Percentiles rank a stretch among this genome's conserved stretches.
These are phyloP conservation scores for Phocides pigmalion DNA, from an alignment of 1,140 invertebrate species.

Conservation along the genomic window DNA sequence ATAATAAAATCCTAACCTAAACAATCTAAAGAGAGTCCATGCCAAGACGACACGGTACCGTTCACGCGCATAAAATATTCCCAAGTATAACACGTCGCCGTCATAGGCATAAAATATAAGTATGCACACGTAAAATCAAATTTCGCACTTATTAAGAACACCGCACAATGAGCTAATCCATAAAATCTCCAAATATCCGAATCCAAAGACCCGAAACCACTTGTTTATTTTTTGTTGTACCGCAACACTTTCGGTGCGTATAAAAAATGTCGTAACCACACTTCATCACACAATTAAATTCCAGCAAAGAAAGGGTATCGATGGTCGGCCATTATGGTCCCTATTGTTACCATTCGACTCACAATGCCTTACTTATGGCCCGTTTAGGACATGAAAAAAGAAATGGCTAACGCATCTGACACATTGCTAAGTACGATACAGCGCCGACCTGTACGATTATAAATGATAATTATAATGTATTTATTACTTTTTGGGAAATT, in stretches of 20 bases:
- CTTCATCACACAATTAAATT: conserved; percentile 82
- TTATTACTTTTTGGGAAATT: too few relatives aligned
- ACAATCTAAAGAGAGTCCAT: too few relatives aligned
- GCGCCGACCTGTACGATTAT: background rate
- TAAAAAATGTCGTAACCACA: conserved; percentile 75
- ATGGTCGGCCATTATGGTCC: conserved; percentile 72
- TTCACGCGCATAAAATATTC: too few relatives aligned
- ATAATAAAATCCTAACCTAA: too few relatives aligned
- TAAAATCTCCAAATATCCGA: conserved; percentile 23
- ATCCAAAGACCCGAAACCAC: conserved; percentile 14
- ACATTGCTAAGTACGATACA: conserved; percentile 34
- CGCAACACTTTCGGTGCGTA: conserved; percentile 48
- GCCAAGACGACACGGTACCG: too few relatives aligned
- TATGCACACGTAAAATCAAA: conserved; percentile 2
- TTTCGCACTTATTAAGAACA: conserved; percentile 21
- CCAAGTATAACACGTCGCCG: too few relatives aligned
- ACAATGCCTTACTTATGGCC: conserved; percentile 77
- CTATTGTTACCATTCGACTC: conserved; percentile 77
- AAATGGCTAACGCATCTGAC: conserved; percentile 64
- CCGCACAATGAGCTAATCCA: conserved; percentile 12
- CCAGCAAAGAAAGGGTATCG: conserved; percentile 77
- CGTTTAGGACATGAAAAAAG: conserved; percentile 79
- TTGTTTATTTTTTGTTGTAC: conserved; percentile 26
- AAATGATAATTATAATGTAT: too few relatives aligned
- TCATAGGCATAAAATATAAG: background rate